A percentile compares a stretch with the other conserved stretches of the same genome.
These are phyloP conservation scores for Opisthocomus hoazin DNA, from an alignment of 2,113 vertebrate genomes.

Conservation along the genomic window DNA sequence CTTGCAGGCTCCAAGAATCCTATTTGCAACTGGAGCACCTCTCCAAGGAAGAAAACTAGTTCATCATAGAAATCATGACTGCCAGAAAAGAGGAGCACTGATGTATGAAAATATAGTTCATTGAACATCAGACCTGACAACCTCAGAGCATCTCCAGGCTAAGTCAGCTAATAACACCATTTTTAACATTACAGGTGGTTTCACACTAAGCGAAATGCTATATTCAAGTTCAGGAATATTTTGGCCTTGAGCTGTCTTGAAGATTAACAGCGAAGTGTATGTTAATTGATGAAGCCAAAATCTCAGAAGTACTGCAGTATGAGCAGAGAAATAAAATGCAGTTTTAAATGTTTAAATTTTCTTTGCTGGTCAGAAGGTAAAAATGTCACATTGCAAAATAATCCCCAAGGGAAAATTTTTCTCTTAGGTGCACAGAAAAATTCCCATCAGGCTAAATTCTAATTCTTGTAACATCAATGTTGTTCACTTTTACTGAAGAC, in stretches of 20 bases:
- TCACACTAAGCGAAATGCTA: constrained; percentile 9
- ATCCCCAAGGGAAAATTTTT: not conserved
- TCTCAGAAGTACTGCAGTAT: not conserved
- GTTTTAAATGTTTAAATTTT: not conserved
- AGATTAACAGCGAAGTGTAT: not conserved
- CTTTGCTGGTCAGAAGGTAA: not conserved
- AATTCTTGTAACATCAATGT: not conserved
- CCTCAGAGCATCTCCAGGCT: constrained; percentile 64
- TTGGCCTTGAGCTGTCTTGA: constrained; percentile 48
- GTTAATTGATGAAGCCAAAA: constrained; percentile 49
- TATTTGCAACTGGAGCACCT: constrained; percentile 70
- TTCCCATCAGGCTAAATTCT: not conserved
- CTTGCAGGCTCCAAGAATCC: constrained; percentile 41
- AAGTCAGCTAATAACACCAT: constrained; percentile 65
- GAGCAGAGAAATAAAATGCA: constrained; percentile 4
- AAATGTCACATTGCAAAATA: not conserved
- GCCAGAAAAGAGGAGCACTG: constrained; percentile 65
- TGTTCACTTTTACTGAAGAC: not conserved
- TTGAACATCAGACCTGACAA: constrained; percentile 73
- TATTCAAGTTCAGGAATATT: constrained; percentile 25
- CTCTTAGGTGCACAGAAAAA: not conserved
- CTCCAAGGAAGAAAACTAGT: constrained; percentile 77
- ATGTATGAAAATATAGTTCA: constrained; percentile 74
- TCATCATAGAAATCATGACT: constrained; percentile 70
- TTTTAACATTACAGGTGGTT: constrained; percentile 61